These are phyloP conservation scores for Erythrocebus patas DNA, from an alignment of 2,113 vertebrate genomes.

Conservation along the genomic window DNA sequence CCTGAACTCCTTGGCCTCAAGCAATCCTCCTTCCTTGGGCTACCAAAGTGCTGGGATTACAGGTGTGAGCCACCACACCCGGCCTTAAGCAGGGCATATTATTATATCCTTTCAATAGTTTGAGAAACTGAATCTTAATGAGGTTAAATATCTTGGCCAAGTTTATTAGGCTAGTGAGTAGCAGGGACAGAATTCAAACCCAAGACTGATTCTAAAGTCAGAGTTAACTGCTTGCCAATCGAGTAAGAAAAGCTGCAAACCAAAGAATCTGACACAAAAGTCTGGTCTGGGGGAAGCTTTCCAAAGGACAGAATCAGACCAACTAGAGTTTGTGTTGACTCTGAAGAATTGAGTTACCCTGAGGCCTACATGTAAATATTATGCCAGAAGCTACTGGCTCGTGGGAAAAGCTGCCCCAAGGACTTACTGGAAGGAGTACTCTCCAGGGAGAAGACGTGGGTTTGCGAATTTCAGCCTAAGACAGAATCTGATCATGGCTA, in stretches of 20 bases:
- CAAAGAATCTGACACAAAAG: background rate
- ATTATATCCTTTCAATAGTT: background rate
- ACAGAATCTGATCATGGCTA: background rate
- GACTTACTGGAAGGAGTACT: background rate
- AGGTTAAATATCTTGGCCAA: background rate
- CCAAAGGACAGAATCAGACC: background rate
- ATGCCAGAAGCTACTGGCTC: background rate
- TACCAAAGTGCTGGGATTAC: too few relatives aligned
- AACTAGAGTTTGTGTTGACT: background rate
- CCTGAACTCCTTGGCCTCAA: too few relatives aligned
- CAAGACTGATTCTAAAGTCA: background rate
- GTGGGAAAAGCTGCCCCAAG: background rate
- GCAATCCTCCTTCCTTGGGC: too few relatives aligned
- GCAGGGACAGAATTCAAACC: slow-evolving; percentile 28
- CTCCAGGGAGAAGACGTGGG: background rate
- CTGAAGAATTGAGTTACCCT: background rate
- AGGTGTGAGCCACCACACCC: too few relatives aligned
- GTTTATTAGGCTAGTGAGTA: background rate
- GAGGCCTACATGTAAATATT: background rate
- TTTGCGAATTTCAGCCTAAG: background rate
- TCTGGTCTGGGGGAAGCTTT: background rate
- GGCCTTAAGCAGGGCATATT: background rate
- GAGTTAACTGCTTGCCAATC: background rate
- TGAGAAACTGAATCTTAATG: background rate
- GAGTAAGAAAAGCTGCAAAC: background rate